Conservation (phyloP, 2,113 vertebrate species). For the Grus americana region DNA sequence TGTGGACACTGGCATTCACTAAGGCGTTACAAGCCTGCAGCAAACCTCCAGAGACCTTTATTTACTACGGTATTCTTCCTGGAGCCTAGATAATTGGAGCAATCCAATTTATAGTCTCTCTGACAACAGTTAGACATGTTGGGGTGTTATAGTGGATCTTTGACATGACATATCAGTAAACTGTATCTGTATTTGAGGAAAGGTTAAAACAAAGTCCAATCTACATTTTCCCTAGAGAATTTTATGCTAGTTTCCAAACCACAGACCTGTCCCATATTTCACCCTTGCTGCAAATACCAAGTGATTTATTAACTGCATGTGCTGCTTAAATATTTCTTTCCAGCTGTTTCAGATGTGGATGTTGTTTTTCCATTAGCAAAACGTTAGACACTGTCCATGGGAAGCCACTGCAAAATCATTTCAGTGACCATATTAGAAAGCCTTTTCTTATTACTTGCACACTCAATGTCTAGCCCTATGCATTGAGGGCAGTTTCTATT, state of each 20-base stretch:
- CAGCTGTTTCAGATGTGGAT: neutral
- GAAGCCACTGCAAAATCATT: neutral
- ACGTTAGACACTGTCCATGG: neutral
- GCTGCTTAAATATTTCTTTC: neutral
- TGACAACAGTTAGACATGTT: conserved; percentile 1
- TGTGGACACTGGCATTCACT: neutral
- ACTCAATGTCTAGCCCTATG: neutral
- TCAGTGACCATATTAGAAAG: neutral
- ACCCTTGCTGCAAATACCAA: neutral
- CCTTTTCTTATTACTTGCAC: neutral
- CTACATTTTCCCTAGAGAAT: neutral
- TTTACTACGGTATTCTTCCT: conserved; percentile 9
- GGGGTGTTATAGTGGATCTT: neutral
- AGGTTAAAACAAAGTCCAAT: conserved; percentile 12
- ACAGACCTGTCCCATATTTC: neutral
- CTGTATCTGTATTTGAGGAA: neutral
- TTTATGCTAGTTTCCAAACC: neutral
- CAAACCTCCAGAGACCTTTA: conserved; percentile 18
- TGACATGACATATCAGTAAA: neutral
- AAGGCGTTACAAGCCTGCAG: neutral
- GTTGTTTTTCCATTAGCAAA: conserved; percentile 24
- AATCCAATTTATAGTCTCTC: conserved; percentile 19
- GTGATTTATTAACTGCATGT: neutral
- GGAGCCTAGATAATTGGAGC: conserved; percentile 32
- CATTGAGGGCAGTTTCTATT: neutral